Evolutionary conservation across 1,140 invertebrate species (phyloP), one percentile per base, ranked within the genome.

Genomic region (Drosophila nannoptera): DNA sequence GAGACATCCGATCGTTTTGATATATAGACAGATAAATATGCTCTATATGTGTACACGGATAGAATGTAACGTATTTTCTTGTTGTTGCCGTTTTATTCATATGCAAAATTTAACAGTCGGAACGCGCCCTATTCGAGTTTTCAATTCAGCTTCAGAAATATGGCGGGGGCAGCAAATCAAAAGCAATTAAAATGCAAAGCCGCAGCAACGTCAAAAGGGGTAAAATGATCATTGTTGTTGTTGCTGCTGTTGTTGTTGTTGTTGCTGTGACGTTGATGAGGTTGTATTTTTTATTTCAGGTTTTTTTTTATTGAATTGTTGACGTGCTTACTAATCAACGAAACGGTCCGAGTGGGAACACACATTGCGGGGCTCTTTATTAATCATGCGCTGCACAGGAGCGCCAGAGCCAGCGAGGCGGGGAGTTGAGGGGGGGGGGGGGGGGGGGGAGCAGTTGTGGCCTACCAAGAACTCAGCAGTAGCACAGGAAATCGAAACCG

Each of bases 101-200:
- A 83, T 58, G 78, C 63, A 67, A 67, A 75, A 72, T 71, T 75
- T 61, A 63, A 63, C 35, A 72, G 43, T 72, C 53, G 54, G 53
- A 75, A 62, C 69, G 73, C 73, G 69, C 73, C 75, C 56, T 60
- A 70, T 65, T 65, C 67, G 60, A 56, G 11, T 48, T 70, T 53
- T 54, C 68, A 58, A 70, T 69, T 65, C 45, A 29, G 45, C 53
- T 66, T 78, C 68, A 73, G 72, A 73, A 82, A 77, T 43, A 43
- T 67, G 77, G 76, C 65, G 80, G 80, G 81, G 81, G 81, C 81
- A 70, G 73, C 50, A 66, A 83, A 83, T 78, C 75, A 78, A 84
- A 84, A 84, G 77, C 81, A 84, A 84, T 84, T 84, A 84, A 84
- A 84, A 84, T 86, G 81, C 81, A 87, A 87, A 84, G 69, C 81